Evolutionary conservation across 1,140 invertebrate species (phyloP), one percentile per base, ranked within the genome.

Genomic region (Bradysia coprophila): DNA sequence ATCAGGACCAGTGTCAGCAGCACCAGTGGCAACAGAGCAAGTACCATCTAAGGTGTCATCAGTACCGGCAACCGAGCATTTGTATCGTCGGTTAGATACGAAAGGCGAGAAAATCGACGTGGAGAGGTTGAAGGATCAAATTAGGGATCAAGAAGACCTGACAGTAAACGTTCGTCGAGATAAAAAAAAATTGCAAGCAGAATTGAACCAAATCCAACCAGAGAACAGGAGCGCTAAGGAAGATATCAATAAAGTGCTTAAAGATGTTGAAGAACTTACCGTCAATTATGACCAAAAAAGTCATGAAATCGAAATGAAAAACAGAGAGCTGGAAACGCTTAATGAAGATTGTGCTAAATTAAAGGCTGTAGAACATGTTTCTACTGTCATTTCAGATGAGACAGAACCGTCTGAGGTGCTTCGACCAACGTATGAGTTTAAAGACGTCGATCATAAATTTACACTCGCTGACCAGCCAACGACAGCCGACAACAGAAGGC

Each of bases 251-350:
- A 93, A 98, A 65, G 91, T 98, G 2, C 67, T 89, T 1, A 83
- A 88, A 60, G 96, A 95, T 3, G 69, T 99, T 11, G 94, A 99
- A 61, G 96, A 99, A 64, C 66, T 99, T 37, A 95, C 95, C 34
- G 89, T 98, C 45, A 98, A 98, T 67, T 97, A 98, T 59, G 96
- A 99, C 57, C 94, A 98, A 65, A 98, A 98, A 59, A 92, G 85
- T 24, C 89, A 93, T 64, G 94, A 98, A 68, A 88, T 91, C 4
- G 92, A 97, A 47, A 75, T 75, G 48, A 96, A 96, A 63, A 92
- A 88, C 56, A 89, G 89, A 54, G 92, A 98, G 59, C 82, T 83
- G 53, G 90, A 95, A 53, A 71, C 81, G 3, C 66, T 98, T 41
- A 79, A 87, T 43, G 85, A 90, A 55, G 90, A 97, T 55, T 87